These are phyloP conservation scores for Otolemur crassicaudatus DNA, from an alignment of 2,797 vertebrate species.

Conservation along the genomic window DNA sequence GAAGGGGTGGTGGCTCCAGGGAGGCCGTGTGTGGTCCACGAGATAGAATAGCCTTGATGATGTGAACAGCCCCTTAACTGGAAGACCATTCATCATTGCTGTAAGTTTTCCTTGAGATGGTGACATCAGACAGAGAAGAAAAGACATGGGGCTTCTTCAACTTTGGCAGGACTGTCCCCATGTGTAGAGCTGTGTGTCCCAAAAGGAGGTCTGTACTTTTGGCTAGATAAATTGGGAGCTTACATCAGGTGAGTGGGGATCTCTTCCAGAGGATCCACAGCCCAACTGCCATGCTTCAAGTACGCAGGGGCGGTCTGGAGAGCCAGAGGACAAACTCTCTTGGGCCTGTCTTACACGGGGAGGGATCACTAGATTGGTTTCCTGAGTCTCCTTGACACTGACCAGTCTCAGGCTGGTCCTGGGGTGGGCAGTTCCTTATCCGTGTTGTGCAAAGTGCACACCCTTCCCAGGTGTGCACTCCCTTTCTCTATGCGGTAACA, in stretches of 20 bases:
- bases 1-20: not conserved
- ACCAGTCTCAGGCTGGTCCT: not conserved
- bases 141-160: not conserved
- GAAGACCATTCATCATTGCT: not conserved
- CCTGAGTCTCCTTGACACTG: not conserved
- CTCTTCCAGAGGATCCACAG: not conserved
- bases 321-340: not conserved
- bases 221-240: not conserved
- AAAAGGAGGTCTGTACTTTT: not conserved
- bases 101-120: not conserved
- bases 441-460: not conserved
- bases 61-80: not conserved
- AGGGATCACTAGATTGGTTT: not conserved
- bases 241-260: not conserved
- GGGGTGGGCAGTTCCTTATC: not conserved
- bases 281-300: too few species aligned
- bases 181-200: not conserved
- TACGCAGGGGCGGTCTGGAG: not conserved
- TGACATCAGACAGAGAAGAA: not conserved
- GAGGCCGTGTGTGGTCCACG: not conserved
- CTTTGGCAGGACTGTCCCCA: not conserved
- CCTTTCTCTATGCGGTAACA: not conserved
- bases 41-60: not conserved
- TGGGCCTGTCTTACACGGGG: not conserved
- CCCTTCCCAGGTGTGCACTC: fast-evolving